Evolutionary conservation across 2,888 invertebrate genomes (phyloP).

Genomic region (Yponomeuta evonymella): DNA sequence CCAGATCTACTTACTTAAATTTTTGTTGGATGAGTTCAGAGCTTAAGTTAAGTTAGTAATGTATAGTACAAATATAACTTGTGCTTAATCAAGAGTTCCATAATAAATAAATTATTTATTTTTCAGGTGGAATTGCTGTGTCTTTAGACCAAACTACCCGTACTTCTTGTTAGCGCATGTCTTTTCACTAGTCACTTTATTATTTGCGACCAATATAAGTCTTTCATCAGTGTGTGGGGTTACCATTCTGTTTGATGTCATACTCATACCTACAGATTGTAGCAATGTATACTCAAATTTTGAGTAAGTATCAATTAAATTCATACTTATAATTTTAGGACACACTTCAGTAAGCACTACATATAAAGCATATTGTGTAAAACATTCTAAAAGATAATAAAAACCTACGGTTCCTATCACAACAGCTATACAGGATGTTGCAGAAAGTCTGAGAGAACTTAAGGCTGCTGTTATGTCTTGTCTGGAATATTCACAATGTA

Average conservation of each 20-base stretch:
- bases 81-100: too few species aligned
- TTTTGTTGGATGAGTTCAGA: too few species aligned
- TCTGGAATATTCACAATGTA: background rate
- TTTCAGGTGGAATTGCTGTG: conserved; percentile 88
- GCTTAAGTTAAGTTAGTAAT: too few species aligned
- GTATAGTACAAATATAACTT: too few species aligned
- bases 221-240: conserved; percentile 93
- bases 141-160: conserved; percentile 85
- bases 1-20: too few species aligned
- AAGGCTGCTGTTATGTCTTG: background rate
- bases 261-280: conserved; percentile 90
- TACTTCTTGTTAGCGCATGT: conserved; percentile 83
- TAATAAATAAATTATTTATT: conserved; percentile 4
- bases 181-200: conserved; percentile 79
- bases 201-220: conserved; percentile 87
- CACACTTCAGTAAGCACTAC: too few species aligned
- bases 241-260: conserved; percentile 77
- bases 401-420: too few species aligned
- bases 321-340: conserved; percentile 4
- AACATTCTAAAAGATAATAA: too few species aligned
- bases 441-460: background rate
- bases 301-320: conserved; percentile 73
- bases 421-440: too few species aligned
- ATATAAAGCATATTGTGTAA: too few species aligned
- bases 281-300: conserved; percentile 88